Evolutionary conservation across 2,113 vertebrate genomes (phyloP).

Genomic region (Clupea harengus): DNA sequence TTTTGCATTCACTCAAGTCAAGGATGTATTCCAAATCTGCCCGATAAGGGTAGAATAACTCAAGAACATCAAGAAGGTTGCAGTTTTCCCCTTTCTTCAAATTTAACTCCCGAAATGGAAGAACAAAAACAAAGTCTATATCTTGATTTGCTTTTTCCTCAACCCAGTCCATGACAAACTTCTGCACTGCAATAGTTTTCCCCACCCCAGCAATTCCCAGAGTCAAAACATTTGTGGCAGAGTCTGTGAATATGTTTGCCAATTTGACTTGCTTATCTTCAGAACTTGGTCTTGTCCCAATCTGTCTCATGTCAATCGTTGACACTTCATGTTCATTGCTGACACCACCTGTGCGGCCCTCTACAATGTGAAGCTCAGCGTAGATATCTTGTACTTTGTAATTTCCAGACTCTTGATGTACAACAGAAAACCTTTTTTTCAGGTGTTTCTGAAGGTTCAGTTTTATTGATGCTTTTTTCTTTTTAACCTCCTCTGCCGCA

Average conservation of each 20-base stretch:
- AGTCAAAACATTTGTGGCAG: slow-evolving; percentile 12
- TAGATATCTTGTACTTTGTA: slow-evolving; percentile 14
- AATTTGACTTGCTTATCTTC: background rate
- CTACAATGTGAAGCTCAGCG: slow-evolving; percentile 26
- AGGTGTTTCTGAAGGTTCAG: background rate
- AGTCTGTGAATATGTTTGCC: background rate
- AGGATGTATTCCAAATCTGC: background rate
- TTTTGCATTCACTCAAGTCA: background rate
- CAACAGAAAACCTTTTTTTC: background rate
- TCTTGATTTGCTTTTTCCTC: slow-evolving; percentile 4
- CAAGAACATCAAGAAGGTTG: background rate
- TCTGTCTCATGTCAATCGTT: background rate
- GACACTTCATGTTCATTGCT: slow-evolving; percentile 28
- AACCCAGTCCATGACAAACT: slow-evolving; percentile 45
- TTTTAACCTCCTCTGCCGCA: no score
- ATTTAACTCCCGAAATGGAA: slow-evolving; percentile 39
- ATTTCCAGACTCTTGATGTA: background rate
- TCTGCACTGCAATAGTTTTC: slow-evolving; percentile 23
- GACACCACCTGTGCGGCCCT: slow-evolving; percentile 24
- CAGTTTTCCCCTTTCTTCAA: slow-evolving; percentile 7
- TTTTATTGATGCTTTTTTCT: background rate
- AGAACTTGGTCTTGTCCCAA: background rate
- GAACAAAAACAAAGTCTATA: slow-evolving; percentile 34
- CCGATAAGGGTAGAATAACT: background rate
- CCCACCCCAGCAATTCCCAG: slow-evolving; percentile 37